Conservation (phyloP, 2,113 vertebrate genomes). For the Gymnorhina tibicen region DNA sequence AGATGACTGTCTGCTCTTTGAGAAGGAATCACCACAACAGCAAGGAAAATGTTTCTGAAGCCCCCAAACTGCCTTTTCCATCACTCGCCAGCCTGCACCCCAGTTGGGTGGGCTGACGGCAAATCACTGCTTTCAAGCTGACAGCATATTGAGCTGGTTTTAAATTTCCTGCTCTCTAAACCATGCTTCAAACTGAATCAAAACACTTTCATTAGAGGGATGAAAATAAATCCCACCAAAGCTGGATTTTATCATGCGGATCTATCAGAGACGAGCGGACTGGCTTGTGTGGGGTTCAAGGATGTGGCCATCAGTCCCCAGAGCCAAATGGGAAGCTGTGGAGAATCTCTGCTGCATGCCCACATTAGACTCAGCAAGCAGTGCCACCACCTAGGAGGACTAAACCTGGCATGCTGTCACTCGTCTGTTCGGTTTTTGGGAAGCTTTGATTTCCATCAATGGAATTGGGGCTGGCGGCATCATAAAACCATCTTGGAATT, state of each 20-base stretch:
- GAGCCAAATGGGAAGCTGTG: neutral
- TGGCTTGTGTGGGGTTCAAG: conserved; percentile 30
- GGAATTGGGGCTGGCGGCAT: neutral
- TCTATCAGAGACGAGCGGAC: neutral
- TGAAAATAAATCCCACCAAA: conserved; percentile 44
- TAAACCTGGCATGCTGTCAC: neutral
- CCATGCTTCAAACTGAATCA: conserved; percentile 13
- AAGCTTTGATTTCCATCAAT: neutral
- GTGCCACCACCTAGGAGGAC: neutral
- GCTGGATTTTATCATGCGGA: neutral
- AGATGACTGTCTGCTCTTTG: neutral
- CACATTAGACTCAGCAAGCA: neutral
- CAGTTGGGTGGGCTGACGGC: conserved; percentile 20
- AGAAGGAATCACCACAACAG: neutral
- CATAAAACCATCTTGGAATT: neutral
- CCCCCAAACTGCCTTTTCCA: neutral
- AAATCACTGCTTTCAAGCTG: neutral
- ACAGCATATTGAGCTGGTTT: neutral
- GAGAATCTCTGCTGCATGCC: neutral
- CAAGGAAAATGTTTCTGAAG: neutral
- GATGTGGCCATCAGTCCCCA: neutral
- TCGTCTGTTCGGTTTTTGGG: neutral
- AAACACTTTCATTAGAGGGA: conserved; percentile 46
- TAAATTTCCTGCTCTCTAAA: conserved; percentile 55
- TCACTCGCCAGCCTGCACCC: neutral